phyloP scores from a whole-genome alignment of 53 echinoderm and acorn worm genomes.

The Apostichopus leukothele region DNA sequence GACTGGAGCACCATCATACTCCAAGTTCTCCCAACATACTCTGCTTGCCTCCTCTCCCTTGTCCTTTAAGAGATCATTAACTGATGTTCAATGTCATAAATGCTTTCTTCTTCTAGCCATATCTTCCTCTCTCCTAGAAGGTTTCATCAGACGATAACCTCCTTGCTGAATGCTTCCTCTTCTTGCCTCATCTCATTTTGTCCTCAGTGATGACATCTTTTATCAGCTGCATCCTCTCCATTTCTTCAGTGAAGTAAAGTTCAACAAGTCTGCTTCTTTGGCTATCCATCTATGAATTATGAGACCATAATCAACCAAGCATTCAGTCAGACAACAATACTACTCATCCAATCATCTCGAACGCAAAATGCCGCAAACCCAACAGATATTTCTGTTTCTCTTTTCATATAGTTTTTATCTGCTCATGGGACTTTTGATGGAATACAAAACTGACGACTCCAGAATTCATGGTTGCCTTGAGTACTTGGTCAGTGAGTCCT shows the following conservation, averaged over 20 bases:
- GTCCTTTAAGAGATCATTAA: too few relatives aligned
- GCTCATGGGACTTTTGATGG: constrained; percentile 93
- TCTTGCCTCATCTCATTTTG: too few relatives aligned
- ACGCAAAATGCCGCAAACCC: background rate
- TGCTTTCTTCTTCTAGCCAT: too few relatives aligned
- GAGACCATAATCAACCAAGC: constrained; percentile 64
- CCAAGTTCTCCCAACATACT: constrained; percentile 63
- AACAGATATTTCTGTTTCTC: background rate
- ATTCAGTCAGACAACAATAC: constrained; percentile 48
- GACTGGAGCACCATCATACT: constrained; percentile 16
- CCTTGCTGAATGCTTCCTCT: too few relatives aligned
- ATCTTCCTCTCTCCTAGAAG: too few relatives aligned
- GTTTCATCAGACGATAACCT: constrained; percentile 44
- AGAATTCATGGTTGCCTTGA: constrained; percentile 74
- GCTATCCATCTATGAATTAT: constrained; percentile 71
- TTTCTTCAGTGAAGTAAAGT: too few relatives aligned
- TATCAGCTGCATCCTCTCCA: too few relatives aligned
- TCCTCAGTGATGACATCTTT: too few relatives aligned
- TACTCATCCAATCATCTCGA: background rate
- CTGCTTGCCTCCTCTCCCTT: too few relatives aligned
- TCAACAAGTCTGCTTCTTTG: constrained; percentile 35
- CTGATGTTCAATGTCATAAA: background rate
- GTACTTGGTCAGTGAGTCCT: constrained; percentile 64
- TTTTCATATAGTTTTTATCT: constrained; percentile 88
- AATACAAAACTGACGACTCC: constrained; percentile 83